Conservation (phyloP, 2,113 vertebrate genomes). For the Alces alces region DNA sequence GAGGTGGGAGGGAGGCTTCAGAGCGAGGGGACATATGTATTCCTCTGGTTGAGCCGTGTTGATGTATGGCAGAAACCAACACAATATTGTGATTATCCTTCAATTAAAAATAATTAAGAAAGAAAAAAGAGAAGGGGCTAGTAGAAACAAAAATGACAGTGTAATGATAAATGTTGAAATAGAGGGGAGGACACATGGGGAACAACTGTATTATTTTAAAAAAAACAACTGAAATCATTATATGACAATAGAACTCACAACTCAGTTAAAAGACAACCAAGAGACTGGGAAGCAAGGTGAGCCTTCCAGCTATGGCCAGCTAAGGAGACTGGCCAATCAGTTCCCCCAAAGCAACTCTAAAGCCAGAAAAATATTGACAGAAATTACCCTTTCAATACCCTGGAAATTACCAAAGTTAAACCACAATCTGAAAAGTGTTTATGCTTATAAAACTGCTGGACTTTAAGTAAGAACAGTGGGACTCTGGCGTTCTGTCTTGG, state of each 20-base stretch:
- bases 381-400: neutral
- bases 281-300: neutral
- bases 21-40: rapidly evolving
- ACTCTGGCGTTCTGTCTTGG: neutral
- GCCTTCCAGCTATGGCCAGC: neutral
- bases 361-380: neutral
- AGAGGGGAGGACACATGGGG: neutral
- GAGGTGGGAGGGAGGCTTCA: neutral
- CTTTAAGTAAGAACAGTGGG: neutral
- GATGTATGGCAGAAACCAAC: neutral
- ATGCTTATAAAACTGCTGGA: neutral
- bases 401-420: neutral
- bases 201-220: neutral
- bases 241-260: neutral
- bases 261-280: neutral
- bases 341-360: neutral
- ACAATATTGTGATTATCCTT: neutral
- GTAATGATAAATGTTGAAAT: neutral
- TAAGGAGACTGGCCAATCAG: neutral
- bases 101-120: neutral
- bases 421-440: neutral
- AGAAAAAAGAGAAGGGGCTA: neutral
- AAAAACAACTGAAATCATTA: neutral
- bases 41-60: rapidly evolving
- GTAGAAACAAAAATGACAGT: neutral